These are phyloP conservation scores for Sparidentex hasta DNA, from an alignment of 2,797 vertebrate genomes.

Conservation along the genomic window DNA sequence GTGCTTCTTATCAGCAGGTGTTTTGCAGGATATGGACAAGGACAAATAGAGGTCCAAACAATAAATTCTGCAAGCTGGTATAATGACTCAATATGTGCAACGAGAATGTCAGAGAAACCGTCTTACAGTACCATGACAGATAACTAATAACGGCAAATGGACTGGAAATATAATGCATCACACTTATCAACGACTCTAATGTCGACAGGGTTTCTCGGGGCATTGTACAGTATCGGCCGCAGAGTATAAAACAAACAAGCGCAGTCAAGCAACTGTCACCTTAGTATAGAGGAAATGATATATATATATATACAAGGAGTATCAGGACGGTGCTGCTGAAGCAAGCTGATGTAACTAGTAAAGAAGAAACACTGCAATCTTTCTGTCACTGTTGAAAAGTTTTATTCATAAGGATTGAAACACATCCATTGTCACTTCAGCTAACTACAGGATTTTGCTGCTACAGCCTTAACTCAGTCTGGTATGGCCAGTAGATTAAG, in stretches of 20 bases:
- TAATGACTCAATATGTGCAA: slow-evolving; percentile 36
- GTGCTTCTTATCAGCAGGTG: slow-evolving; percentile 37
- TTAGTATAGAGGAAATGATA: neutral
- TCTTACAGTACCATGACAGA: slow-evolving; percentile 18
- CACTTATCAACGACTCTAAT: slow-evolving; percentile 7
- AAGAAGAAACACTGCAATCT: neutral
- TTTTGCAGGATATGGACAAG: slow-evolving; percentile 44
- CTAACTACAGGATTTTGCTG: neutral
- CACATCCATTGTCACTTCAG: neutral
- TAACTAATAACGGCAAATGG: slow-evolving; percentile 11
- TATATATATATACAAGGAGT: neutral
- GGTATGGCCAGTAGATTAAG: neutral
- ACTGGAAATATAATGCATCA: slow-evolving; percentile 8
- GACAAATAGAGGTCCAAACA: slow-evolving; percentile 46
- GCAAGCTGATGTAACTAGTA: neutral
- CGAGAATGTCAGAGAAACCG: slow-evolving; percentile 20
- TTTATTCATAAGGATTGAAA: neutral
- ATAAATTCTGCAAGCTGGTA: slow-evolving; percentile 27
- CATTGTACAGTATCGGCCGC: neutral
- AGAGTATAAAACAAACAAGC: slow-evolving; percentile 4
- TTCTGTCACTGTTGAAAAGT: neutral
- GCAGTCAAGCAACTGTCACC: neutral
- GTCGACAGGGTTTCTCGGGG: slow-evolving; percentile 20
- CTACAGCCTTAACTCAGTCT: neutral
- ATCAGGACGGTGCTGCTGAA: neutral